Base-by-base conservation (phyloP, 2,888 invertebrate species). In the Junonia oenone region DNA sequence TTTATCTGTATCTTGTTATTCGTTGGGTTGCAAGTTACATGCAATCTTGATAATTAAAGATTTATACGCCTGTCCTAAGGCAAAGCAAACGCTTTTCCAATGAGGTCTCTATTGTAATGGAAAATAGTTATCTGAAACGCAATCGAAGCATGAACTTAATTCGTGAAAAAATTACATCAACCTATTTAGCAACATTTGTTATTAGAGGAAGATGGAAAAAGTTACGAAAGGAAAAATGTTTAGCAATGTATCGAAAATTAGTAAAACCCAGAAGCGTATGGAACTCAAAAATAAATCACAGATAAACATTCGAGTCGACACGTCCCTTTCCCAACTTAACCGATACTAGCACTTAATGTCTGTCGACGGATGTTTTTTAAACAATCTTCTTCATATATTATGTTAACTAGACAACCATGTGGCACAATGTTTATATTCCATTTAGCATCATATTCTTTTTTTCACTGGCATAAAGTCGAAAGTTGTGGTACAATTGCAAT, bases 371-470 rank as follows among this genome's bases (percentile, higher is more conserved):
- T 73, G 69, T 68, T 71, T 73, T 76, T 72, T 73, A 80, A 83
- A 79, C 83, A 82, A 81, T 78, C 68, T 69, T 78, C 75, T 78
- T 71, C 72, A 78, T 81, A 78, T 83, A 81, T 83, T 84, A 80
- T 73, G 80, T 82, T 81, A 81, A 82, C 83, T 78, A 75, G 73
- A 74, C 71, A 73, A 73, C 76, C 78, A 77, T 78, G 72, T 81
- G 78, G 73, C 61, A 64, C 65, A 66, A 64, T 72, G 61, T 62
- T 69, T 67, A 67, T 68, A 65, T 63, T 61, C 45, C 57, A 58
- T 56, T 62, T 58, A 66, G 52, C 59, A 47, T 52, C 58, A 56
- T 56, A 51, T 61, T 50, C 59, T 60, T 38, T 56, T 52, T 60
- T 58, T 53, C 59, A 55, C 56, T 62, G 55, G 62, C 60, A 59